Evolutionary conservation across 1,140 invertebrate species (phyloP).

Genomic region (Apocrypta bakeri): DNA sequence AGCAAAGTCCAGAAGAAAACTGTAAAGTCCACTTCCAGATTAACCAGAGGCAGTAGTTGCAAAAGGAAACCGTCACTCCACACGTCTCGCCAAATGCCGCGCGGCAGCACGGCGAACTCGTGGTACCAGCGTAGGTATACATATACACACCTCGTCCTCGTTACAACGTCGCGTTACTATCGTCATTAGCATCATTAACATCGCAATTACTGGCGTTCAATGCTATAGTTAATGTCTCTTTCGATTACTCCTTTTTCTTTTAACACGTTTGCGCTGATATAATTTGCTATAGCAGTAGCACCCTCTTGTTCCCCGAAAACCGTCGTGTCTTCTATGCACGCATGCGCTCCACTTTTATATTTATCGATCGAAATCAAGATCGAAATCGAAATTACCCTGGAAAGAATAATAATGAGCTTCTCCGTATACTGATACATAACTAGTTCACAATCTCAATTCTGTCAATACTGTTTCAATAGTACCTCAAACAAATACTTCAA

Average conservation of each 20-base stretch:
- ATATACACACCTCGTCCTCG: background rate
- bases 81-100: background rate
- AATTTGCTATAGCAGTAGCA: background rate
- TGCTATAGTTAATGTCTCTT: slow-evolving; percentile 26
- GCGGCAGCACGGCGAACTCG: background rate
- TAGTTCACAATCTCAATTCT: no score
- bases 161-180: background rate
- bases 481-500: no score
- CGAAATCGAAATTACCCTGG: no score
- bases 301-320: background rate
- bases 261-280: background rate
- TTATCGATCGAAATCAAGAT: slow-evolving; percentile 33
- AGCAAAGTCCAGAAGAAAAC: background rate
- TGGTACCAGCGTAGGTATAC: background rate
- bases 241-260: slow-evolving; percentile 1
- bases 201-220: slow-evolving; percentile 8
- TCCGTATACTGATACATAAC: no score
- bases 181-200: slow-evolving; percentile 31
- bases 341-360: background rate
- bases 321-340: no score
- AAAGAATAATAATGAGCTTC: no score
- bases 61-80: background rate
- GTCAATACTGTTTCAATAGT: no score
- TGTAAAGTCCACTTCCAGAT: background rate
- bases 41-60: background rate